Evolutionary conservation across 2,797 vertebrate species (phyloP).

Genomic region (Gallinago solitaria): DNA sequence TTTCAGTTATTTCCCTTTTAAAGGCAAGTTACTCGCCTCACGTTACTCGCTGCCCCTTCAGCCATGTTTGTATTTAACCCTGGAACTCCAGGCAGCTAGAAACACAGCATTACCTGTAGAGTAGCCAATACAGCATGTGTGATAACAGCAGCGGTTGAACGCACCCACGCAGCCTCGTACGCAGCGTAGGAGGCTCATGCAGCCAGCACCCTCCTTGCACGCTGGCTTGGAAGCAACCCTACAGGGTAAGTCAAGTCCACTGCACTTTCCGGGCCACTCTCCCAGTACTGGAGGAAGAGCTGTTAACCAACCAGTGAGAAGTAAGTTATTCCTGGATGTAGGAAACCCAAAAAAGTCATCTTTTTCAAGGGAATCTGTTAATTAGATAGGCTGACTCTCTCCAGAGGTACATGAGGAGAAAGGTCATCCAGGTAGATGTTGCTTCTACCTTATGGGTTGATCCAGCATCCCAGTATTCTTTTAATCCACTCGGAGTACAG

Average conservation of each 20-base stretch:
- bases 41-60: background rate
- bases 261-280: background rate
- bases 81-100: background rate
- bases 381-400: background rate
- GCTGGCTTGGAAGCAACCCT: background rate
- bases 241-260: background rate
- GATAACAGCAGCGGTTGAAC: background rate
- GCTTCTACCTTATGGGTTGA: background rate
- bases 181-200: accelerated
- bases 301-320: background rate
- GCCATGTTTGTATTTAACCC: background rate
- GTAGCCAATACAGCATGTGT: background rate
- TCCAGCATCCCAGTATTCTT: background rate
- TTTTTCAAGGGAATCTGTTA: background rate
- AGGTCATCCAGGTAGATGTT: background rate
- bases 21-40: background rate
- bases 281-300: background rate
- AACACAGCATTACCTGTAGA: background rate
- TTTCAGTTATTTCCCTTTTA: constrained; percentile 28
- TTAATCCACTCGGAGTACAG: background rate
- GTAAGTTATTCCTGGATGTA: background rate
- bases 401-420: background rate
- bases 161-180: background rate
- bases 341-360: background rate
- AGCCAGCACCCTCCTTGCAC: background rate